Evolutionary conservation across 2,113 vertebrate genomes (phyloP), one percentile per base, ranked within the genome.

Genomic region (Brachypteracias leptosomus): DNA sequence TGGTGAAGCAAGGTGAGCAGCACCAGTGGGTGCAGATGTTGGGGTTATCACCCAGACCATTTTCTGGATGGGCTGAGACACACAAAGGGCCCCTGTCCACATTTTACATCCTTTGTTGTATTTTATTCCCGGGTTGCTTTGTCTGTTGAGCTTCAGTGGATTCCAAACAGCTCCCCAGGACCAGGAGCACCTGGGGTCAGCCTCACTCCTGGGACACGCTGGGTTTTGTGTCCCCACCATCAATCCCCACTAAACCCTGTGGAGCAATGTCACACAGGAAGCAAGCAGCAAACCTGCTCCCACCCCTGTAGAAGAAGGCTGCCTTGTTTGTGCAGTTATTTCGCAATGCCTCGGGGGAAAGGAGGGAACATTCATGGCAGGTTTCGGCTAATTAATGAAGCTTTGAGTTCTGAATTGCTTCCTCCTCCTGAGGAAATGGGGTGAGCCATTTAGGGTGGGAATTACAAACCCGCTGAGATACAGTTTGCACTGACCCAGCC

Each of bases 1-100:
- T 93, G 81, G 85, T 97, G 71, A 96, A 80, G 75, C 17, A 91
- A 1, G 88, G 95, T 96, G 35, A 96, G 95, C 17, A 35, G 90
- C 54, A 3, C 5, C 1, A 0, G 18, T 0, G 0, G 58, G 58
- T 24, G 0, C 73, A 55, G 61, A 20, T 10, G 0, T 26, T 2
- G 2, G 63, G 55, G 29, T 31, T 21, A 21, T 29, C 63, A 17
- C 33, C 71, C 36, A 15, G 31, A 7, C 72, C 0, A 3, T 2
- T 24, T 42, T 58, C 76, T 11, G 9, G n/a, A 17, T 0, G 6
- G 36, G n/a, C 2, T 25, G 35, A 77, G 59, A 25, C 58, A 35
- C 12, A 2, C 59, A 13, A 46, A 81, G 36, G 11, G 16, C 29
- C 8, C n/a, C 0, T 3, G 7, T 13, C 36, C 7, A 3, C 4